Evolutionary conservation across 2,113 vertebrate species (phyloP).

Genomic region (Manacus vitellinus): DNA sequence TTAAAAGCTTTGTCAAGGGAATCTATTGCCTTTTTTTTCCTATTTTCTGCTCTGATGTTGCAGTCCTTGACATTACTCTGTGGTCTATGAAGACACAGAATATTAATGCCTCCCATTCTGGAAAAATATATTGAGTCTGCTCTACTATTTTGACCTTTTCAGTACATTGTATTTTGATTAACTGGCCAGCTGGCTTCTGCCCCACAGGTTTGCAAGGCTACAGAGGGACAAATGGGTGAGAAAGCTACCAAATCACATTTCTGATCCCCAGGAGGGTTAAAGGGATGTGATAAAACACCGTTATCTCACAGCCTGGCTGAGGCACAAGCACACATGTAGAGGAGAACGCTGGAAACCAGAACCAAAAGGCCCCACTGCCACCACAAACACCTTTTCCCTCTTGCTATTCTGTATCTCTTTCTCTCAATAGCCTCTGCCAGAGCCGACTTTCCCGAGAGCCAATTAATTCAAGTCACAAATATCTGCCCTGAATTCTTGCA

Average conservation of each 20-base stretch:
- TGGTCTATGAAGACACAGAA: conserved; percentile 30
- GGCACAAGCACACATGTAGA: accelerated
- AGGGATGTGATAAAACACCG: neutral
- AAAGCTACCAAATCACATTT: conserved; percentile 1
- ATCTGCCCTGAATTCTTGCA: conserved; percentile 71
- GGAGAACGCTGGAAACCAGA: neutral
- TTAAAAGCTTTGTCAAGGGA: conserved; percentile 52
- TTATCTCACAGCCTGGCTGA: neutral
- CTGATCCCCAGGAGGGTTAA: conserved; percentile 13
- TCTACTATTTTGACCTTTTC: conserved; percentile 61
- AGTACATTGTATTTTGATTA: conserved; percentile 66
- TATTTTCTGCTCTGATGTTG: conserved; percentile 37
- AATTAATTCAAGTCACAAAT: conserved; percentile 73
- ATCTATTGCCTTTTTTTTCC: neutral
- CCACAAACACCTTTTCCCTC: neutral
- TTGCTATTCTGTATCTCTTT: neutral
- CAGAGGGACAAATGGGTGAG: neutral
- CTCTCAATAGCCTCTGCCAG: neutral
- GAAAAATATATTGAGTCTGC: conserved; percentile 41
- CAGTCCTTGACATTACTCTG: neutral
- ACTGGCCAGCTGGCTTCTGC: conserved; percentile 37
- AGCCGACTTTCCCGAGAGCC: neutral
- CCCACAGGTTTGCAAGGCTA: conserved; percentile 41
- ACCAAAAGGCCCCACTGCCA: neutral
- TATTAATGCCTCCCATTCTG: conserved; percentile 38